These are phyloP conservation scores for Rhagoletis pomonella DNA, from an alignment of 1,140 invertebrate species.

Conservation along the genomic window DNA sequence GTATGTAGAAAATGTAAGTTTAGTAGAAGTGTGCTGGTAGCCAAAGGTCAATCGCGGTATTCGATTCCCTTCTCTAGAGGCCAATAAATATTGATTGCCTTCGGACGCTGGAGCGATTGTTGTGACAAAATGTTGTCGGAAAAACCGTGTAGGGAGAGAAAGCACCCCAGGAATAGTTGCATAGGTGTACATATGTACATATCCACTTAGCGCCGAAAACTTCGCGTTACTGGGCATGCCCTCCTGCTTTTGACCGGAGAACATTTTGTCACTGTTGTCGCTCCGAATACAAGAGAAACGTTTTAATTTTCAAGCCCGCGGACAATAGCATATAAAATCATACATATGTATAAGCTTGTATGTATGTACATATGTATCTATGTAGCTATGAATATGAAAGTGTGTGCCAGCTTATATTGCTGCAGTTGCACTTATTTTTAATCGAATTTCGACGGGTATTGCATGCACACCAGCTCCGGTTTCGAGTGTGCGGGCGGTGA, in stretches of 20 bases:
- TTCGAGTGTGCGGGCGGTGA: not conserved
- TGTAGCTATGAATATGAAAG: not conserved
- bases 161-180: too few relatives aligned
- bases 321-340: not conserved
- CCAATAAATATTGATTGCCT: slow-evolving; percentile 73
- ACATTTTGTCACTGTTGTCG: not conserved
- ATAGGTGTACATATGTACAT: not conserved
- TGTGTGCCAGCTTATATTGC: slow-evolving; percentile 4
- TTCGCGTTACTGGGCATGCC: not conserved
- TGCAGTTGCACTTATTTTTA: slow-evolving; percentile 46
- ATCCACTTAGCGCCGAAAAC: not conserved
- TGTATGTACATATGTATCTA: not conserved
- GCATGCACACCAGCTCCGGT: not conserved
- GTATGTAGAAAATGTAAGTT: not conserved
- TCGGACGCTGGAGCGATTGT: slow-evolving; percentile 59
- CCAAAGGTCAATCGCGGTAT: slow-evolving; percentile 25
- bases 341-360: not conserved
- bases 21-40: not conserved
- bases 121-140: slow-evolving; percentile 22
- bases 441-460: slow-evolving; percentile 21
- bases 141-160: not conserved
- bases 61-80: slow-evolving; percentile 61
- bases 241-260: not conserved
- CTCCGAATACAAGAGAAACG: not conserved
- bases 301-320: slow-evolving; percentile 6